Evolutionary conservation across 2,113 vertebrate genomes (phyloP).

Genomic region (Heterochromis multidens): DNA sequence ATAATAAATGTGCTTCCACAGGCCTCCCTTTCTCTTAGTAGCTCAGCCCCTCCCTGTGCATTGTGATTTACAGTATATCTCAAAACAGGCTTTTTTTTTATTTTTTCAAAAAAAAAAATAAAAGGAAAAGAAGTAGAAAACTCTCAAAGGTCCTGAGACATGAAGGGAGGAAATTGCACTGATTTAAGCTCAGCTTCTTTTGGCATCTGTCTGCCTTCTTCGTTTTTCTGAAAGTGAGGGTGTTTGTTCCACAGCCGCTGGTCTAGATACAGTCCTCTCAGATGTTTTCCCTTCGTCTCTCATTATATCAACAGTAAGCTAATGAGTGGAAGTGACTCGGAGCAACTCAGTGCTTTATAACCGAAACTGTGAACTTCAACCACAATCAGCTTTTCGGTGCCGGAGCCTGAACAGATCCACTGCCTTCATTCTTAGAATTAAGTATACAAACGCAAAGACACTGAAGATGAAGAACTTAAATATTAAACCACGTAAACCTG

Average conservation of each 20-base stretch:
- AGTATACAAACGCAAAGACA: background rate
- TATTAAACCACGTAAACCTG: background rate
- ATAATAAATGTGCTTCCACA: slow-evolving; percentile 50
- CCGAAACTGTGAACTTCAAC: background rate
- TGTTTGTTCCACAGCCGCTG: slow-evolving; percentile 41
- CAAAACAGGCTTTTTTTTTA: background rate
- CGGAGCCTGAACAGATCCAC: background rate
- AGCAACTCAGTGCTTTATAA: background rate
- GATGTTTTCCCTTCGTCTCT: slow-evolving; percentile 41
- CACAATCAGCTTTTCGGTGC: background rate
- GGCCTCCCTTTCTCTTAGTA: background rate
- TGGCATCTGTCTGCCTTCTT: slow-evolving; percentile 46
- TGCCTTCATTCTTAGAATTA: background rate
- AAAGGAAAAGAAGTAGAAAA: slow-evolving; percentile 31
- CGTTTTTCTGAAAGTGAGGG: slow-evolving; percentile 40
- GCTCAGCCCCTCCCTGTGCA: slow-evolving; percentile 18
- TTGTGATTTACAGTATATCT: slow-evolving; percentile 54
- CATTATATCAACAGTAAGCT: slow-evolving; percentile 29
- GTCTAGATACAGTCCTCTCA: slow-evolving; percentile 33
- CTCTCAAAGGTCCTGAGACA: slow-evolving; percentile 42
- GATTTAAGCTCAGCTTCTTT: slow-evolving; percentile 68
- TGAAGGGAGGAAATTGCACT: slow-evolving; percentile 67
- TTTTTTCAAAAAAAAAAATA: background rate
- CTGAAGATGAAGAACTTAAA: background rate
- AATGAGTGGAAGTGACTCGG: slow-evolving; percentile 38